phyloP scores from a whole-genome alignment of 2,888 invertebrate genomes.

The Papilio demoleus region DNA sequence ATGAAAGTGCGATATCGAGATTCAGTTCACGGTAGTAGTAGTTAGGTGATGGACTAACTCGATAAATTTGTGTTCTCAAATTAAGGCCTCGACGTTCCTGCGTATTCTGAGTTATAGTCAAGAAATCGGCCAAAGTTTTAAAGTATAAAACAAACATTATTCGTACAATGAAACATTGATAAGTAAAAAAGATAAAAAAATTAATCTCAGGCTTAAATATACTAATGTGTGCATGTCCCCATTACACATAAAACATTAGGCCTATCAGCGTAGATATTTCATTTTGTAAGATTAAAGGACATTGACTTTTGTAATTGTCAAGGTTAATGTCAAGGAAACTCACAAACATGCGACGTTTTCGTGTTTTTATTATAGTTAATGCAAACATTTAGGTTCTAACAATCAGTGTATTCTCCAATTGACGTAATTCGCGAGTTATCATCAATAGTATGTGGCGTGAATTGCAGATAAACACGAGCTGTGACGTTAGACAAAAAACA shows the following conservation, averaged over 20 bases:
- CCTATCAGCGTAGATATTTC: neutral
- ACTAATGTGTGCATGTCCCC: neutral
- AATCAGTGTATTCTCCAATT: conserved; percentile 23
- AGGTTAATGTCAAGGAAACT: conserved; percentile 37
- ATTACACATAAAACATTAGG: neutral
- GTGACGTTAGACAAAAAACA: conserved; percentile 26
- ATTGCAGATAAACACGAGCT: conserved; percentile 34
- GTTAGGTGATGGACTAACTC: too few relatives aligned
- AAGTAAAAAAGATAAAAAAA: neutral
- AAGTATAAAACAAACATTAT: neutral
- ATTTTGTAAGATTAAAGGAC: conserved; percentile 31
- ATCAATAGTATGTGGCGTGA: conserved; percentile 34
- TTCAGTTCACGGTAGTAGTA: too few relatives aligned
- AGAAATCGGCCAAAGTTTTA: neutral
- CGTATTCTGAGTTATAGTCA: too few relatives aligned
- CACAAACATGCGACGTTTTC: conserved; percentile 10
- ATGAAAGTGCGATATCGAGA: neutral
- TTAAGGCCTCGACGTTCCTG: too few relatives aligned
- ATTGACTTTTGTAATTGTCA: conserved; percentile 29
- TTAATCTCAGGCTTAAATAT: neutral
- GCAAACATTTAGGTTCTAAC: conserved; percentile 21
- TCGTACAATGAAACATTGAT: neutral
- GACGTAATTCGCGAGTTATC: conserved; percentile 37
- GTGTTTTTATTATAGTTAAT: conserved; percentile 18
- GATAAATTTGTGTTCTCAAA: too few relatives aligned